A percentile compares a stretch with the other conserved stretches of the same genome.
Evolutionary conservation across 23 tunicate species (phyloP).

Genomic region (Botrylloides violaceus): DNA sequence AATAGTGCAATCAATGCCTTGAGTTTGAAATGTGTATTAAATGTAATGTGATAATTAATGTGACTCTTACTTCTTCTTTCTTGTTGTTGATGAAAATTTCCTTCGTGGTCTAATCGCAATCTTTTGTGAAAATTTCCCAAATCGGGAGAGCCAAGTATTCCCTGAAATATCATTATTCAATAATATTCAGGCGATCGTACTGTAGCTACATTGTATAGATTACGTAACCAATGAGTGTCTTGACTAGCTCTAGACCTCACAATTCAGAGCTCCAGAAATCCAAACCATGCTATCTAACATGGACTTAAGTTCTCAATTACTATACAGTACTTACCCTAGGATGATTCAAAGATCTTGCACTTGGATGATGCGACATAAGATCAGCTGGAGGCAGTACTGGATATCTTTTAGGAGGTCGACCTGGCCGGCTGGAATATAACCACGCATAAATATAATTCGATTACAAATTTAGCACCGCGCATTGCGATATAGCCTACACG

Average conservation of each 20-base stretch:
- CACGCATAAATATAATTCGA: not conserved
- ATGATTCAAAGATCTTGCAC: slow-evolving; percentile 40
- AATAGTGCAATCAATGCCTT: too few species aligned
- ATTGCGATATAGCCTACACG: not conserved
- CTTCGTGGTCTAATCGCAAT: slow-evolving; percentile 30
- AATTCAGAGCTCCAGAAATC: too few species aligned
- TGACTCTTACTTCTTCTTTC: slow-evolving; percentile 47
- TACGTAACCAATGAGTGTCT: too few species aligned
- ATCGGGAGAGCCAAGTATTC: slow-evolving; percentile 33
- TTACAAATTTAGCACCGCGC: not conserved
- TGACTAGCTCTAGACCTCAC: too few species aligned
- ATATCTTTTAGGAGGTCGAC: slow-evolving; percentile 94
- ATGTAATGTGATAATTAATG: too few species aligned
- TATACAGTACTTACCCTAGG: slow-evolving; percentile 2
- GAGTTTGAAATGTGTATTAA: too few species aligned
- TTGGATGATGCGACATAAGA: slow-evolving; percentile 71
- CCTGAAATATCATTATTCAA: not conserved
- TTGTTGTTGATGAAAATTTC: slow-evolving; percentile 21
- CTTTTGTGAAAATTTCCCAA: slow-evolving; percentile 45
- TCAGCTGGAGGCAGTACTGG: slow-evolving; percentile 86
- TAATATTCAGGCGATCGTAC: too few species aligned
- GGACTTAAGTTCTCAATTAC: too few species aligned
- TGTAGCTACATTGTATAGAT: too few species aligned
- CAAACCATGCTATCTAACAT: too few species aligned
- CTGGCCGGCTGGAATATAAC: slow-evolving; percentile 72